phyloP scores from a whole-genome alignment of 2,113 vertebrate genomes.

The Callipepla squamata region DNA sequence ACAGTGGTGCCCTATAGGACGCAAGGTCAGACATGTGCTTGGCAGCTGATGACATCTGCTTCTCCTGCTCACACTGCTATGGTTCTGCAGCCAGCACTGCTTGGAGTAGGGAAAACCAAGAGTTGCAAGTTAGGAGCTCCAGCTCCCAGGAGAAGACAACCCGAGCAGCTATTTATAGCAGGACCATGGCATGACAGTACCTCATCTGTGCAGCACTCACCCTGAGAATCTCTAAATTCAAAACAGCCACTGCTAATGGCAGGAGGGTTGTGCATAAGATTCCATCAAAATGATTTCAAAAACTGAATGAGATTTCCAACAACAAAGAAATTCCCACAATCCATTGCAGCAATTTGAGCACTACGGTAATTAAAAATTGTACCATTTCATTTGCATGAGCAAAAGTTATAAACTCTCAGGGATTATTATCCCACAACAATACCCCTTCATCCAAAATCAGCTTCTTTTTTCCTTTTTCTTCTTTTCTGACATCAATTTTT shows the following conservation, averaged over 20 bases:
- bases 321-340: not conserved
- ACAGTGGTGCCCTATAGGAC: not conserved
- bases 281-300: not conserved
- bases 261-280: not conserved
- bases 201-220: not conserved
- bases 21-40: not conserved
- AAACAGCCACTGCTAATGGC: not conserved
- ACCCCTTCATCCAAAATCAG: not conserved
- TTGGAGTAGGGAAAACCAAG: not conserved
- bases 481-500: not conserved
- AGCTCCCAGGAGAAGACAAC: not conserved
- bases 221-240: not conserved
- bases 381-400: conserved; percentile 5
- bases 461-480: not conserved
- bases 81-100: not conserved
- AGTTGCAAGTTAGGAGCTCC: not conserved
- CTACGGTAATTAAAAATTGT: conserved; percentile 26
- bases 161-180: not conserved
- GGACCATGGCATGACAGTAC: not conserved
- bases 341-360: conserved; percentile 3
- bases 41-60: not conserved
- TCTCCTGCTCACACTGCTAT: fast-evolving
- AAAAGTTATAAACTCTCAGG: conserved; percentile 15
- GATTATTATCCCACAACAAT: not conserved
- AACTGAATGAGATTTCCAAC: not conserved